A percentile compares a stretch with the other conserved stretches of the same genome.
Conservation (phyloP, 2,888 invertebrate species). For the Liodrosophila aerea region DNA sequence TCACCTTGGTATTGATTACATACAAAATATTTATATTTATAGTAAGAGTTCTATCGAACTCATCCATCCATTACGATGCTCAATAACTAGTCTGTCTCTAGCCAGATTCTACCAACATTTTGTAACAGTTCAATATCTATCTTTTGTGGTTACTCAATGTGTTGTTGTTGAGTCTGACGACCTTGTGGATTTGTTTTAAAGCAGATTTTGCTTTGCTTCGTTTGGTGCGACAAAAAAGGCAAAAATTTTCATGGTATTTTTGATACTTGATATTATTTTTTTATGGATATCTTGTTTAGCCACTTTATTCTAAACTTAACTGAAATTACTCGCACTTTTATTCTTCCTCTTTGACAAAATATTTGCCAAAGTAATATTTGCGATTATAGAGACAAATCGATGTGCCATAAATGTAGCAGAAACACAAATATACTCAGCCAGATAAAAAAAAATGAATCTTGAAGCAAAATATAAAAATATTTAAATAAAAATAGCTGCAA, state of each 20-base stretch:
- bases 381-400: slow-evolving; percentile 21
- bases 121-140: background rate
- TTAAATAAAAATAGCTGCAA: no score
- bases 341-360: slow-evolving; percentile 7
- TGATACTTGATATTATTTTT: slow-evolving; percentile 19
- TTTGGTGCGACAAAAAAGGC: slow-evolving; percentile 24
- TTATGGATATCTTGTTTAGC: slow-evolving; percentile 44
- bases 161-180: slow-evolving; percentile 17
- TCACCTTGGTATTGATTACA: slow-evolving; percentile 20
- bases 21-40: slow-evolving; percentile 17
- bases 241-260: slow-evolving; percentile 4
- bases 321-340: slow-evolving; percentile 10
- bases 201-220: slow-evolving; percentile 35
- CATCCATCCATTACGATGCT: slow-evolving; percentile 9
- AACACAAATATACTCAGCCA: background rate
- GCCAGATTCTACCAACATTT: slow-evolving; percentile 20
- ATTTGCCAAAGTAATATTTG: slow-evolving; percentile 38
- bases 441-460: no score
- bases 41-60: background rate
- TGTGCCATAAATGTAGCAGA: slow-evolving; percentile 28
- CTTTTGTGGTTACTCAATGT: slow-evolving; percentile 1
- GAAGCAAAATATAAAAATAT: no score
- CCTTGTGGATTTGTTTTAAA: slow-evolving; percentile 33
- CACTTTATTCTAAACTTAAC: slow-evolving; percentile 19
- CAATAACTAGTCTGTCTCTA: slow-evolving; percentile 24